Conservation (phyloP, 2,888 invertebrate species). For the Camponotus fellah region DNA sequence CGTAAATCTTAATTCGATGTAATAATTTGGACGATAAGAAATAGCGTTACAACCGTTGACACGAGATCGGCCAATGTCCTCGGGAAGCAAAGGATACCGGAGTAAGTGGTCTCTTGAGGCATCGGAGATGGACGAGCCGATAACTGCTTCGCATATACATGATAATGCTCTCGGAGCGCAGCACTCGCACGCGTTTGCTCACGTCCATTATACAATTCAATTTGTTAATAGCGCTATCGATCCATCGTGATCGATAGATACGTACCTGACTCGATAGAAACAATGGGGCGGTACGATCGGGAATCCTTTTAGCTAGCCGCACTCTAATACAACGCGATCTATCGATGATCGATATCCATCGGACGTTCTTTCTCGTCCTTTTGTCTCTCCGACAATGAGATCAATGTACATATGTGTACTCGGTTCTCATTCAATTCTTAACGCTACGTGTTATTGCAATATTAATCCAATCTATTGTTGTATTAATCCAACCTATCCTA, state of each 20-base stretch:
- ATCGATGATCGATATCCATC: conserved; percentile 23
- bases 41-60: conserved; percentile 37
- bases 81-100: conserved; percentile 35
- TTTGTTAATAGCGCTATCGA: conserved; percentile 81
- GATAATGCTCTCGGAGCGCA: conserved; percentile 59
- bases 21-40: conserved; percentile 12
- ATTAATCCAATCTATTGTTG: background rate
- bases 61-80: conserved; percentile 1
- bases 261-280: conserved; percentile 67
- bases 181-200: conserved; percentile 39
- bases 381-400: conserved; percentile 1
- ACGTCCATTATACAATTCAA: conserved; percentile 80
- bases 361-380: background rate
- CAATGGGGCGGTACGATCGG: conserved; percentile 68
- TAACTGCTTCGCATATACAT: conserved; percentile 61
- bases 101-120: conserved; percentile 64
- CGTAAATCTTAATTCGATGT: background rate
- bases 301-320: conserved; percentile 59
- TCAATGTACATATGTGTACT: conserved; percentile 9
- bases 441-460: conserved; percentile 22
- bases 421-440: conserved; percentile 11
- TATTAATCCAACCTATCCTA: too few species aligned
- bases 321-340: conserved; percentile 10
- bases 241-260: conserved; percentile 74
- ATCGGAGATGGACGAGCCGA: conserved; percentile 66